Evolutionary conservation across 2,113 vertebrate species (phyloP).

Genomic region (Fregata magnificens): DNA sequence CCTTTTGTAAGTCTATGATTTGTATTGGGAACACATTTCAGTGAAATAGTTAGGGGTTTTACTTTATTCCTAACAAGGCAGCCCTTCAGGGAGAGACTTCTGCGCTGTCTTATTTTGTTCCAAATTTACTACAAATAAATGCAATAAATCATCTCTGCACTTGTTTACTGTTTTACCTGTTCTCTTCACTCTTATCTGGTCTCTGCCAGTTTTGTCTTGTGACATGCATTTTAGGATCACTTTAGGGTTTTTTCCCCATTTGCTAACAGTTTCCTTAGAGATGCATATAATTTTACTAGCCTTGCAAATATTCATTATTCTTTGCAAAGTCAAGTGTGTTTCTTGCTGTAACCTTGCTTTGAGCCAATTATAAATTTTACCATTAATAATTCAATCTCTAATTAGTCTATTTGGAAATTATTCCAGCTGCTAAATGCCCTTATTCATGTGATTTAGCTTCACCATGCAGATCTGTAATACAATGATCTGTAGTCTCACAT

Average conservation of each 20-base stretch:
- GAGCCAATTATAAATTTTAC: conserved; percentile 30
- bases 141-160: neutral
- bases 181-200: neutral
- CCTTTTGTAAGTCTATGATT: neutral
- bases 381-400: conserved; percentile 40
- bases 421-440: conserved; percentile 43
- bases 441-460: conserved; percentile 5
- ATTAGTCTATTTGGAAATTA: conserved; percentile 48
- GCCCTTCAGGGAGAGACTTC: conserved; percentile 22
- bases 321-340: conserved; percentile 39
- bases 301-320: conserved; percentile 39
- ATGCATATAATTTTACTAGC: conserved; percentile 17
- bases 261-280: neutral
- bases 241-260: neutral
- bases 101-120: neutral
- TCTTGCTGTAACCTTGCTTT: conserved; percentile 34
- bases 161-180: conserved; percentile 23
- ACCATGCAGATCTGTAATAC: neutral
- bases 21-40: neutral
- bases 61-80: conserved; percentile 12
- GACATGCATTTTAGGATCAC: neutral
- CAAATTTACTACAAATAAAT: conserved; percentile 32
- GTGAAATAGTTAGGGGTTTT: neutral
- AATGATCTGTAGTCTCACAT: neutral
- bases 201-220: conserved; percentile 18